Conservation (phyloP, 2,797 vertebrate genomes). For the Intellagama lesueurii region DNA sequence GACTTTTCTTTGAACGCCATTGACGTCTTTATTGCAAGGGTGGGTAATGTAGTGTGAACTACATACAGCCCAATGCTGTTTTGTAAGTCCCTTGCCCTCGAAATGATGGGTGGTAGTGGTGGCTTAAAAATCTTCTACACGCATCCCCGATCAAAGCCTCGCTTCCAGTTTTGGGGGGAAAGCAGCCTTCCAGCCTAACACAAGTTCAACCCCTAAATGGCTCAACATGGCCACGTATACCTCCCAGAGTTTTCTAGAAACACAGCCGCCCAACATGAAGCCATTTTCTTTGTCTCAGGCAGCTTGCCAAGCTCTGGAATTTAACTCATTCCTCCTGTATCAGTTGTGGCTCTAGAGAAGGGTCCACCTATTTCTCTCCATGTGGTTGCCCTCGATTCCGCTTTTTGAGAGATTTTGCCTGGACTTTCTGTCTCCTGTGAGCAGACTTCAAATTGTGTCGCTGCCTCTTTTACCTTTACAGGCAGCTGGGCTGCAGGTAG, state of each 20-base stretch:
- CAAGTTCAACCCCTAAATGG: too few species aligned
- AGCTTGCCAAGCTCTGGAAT: neutral
- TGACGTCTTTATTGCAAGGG: neutral
- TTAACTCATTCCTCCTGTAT: neutral
- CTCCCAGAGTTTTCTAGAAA: too few species aligned
- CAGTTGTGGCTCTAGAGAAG: accelerated
- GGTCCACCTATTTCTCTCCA: accelerated
- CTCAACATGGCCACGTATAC: too few species aligned
- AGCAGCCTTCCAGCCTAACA: too few species aligned
- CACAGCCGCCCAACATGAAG: too few species aligned
- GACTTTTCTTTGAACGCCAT: accelerated
- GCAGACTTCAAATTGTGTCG: neutral
- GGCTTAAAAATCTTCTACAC: too few species aligned
- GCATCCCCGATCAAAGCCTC: too few species aligned
- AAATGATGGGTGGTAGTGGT: too few species aligned
- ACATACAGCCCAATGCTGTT: too few species aligned
- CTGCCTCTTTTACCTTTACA: neutral
- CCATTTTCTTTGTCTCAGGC: neutral
- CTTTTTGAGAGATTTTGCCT: neutral
- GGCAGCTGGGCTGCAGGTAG: neutral
- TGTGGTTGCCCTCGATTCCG: accelerated
- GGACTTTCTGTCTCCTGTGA: neutral
- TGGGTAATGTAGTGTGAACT: too few species aligned
- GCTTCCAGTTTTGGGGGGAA: too few species aligned
- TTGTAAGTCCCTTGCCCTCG: too few species aligned